phyloP scores from a whole-genome alignment of 2,888 invertebrate species.

The Oscheius sp. region DNA sequence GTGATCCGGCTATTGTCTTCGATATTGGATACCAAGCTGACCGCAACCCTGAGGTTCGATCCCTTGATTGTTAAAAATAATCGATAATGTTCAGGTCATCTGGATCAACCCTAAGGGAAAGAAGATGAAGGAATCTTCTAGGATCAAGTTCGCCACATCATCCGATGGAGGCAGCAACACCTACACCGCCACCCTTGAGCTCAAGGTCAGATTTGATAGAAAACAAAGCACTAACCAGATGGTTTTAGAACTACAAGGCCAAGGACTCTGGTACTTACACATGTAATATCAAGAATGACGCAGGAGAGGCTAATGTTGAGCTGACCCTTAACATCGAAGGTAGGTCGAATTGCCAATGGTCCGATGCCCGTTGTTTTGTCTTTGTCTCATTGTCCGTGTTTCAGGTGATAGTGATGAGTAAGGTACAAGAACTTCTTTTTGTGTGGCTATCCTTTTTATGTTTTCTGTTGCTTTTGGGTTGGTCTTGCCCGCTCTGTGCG shows the following conservation, averaged over 20 bases:
- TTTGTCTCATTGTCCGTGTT: conserved; percentile 4
- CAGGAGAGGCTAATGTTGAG: conserved; percentile 96
- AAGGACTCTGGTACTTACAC: conserved; percentile 86
- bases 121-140: conserved; percentile 73
- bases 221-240: neutral
- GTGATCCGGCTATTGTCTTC: conserved; percentile 73
- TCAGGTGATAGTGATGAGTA: conserved; percentile 30
- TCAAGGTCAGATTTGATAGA: conserved; percentile 61
- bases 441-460: neutral
- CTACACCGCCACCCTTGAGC: conserved; percentile 71
- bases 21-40: conserved; percentile 74
- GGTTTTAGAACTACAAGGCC: conserved; percentile 73
- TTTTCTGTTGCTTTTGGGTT: neutral
- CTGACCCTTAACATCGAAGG: conserved; percentile 97
- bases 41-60: conserved; percentile 68
- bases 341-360: conserved; percentile 74
- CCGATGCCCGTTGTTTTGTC: neutral
- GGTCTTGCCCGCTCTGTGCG: too few relatives aligned
- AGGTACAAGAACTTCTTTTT: conserved; percentile 13
- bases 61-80: neutral
- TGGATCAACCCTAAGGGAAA: conserved; percentile 74
- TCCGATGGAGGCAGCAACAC: conserved; percentile 69
- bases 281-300: conserved; percentile 94
- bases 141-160: conserved; percentile 71
- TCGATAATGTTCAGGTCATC: conserved; percentile 52